Evolutionary conservation across 2,888 invertebrate species (phyloP).

Genomic region (Drosophila mimetica): DNA sequence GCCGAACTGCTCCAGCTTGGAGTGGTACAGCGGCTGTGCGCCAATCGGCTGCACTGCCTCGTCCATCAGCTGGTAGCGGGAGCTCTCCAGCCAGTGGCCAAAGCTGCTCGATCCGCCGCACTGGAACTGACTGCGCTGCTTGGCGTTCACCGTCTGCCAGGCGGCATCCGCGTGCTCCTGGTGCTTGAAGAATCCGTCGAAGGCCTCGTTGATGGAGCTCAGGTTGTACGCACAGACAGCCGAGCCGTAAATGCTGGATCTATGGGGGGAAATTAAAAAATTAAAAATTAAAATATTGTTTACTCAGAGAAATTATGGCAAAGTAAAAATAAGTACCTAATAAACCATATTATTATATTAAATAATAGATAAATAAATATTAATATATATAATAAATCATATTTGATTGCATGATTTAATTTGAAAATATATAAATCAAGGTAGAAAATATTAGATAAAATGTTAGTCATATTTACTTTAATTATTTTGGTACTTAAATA

Average conservation of each 20-base stretch:
- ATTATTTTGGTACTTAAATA: too few relatives aligned
- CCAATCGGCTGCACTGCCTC: slow-evolving; percentile 91
- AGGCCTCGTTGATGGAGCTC: slow-evolving; percentile 91
- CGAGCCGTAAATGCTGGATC: slow-evolving; percentile 95
- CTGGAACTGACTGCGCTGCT: slow-evolving; percentile 87
- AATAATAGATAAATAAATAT: too few relatives aligned
- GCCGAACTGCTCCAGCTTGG: slow-evolving; percentile 89
- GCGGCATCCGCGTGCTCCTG: slow-evolving; percentile 91
- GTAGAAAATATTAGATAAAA: too few relatives aligned
- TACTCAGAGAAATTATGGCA: too few relatives aligned
- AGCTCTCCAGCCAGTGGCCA: slow-evolving; percentile 87
- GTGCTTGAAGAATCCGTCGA: slow-evolving; percentile 93
- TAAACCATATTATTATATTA: too few relatives aligned
- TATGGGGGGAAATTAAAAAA: slow-evolving; percentile 69
- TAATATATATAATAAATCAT: too few relatives aligned
- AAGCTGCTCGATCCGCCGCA: slow-evolving; percentile 85
- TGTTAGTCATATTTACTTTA: too few relatives aligned
- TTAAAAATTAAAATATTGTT: too few relatives aligned
- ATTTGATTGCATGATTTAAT: too few relatives aligned
- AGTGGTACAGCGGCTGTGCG: slow-evolving; percentile 88
- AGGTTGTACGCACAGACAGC: slow-evolving; percentile 96
- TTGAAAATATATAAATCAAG: too few relatives aligned
- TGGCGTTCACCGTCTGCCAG: slow-evolving; percentile 89
- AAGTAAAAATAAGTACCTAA: too few relatives aligned
- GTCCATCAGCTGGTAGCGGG: slow-evolving; percentile 94